Base-by-base conservation (phyloP, 2,113 vertebrate species). In the Lates calcarifer region DNA sequence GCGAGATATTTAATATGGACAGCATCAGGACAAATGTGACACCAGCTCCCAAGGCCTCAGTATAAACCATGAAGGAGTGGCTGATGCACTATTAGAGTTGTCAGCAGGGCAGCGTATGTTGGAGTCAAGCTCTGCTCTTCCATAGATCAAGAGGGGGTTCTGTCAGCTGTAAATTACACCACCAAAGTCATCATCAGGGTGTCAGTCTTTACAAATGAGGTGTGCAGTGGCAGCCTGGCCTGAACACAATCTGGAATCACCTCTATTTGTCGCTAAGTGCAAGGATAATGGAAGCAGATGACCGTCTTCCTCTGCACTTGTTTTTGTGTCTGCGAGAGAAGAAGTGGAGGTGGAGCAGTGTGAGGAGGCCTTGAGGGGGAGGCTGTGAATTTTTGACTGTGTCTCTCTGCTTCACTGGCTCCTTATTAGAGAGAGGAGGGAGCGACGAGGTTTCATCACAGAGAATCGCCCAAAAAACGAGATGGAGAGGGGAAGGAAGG, bases 131-230 rank as follows among this genome's bases (percentile, higher is more conserved):
- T 17, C 68, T 22, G 20, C 74, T 64, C 74, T 9, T 53, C 69
- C 49, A n/a, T 28, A 55, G 77, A 61, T 66, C 57, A 60, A 15
- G 80, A 79, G 17, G 28, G 24, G 64, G 20, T 55, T 51, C 69
- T 47, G 64, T 71, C 57, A 2, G 45, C 85, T 39, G 74, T 85
- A 79, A 87, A 91, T 87, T 58, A 89, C 84, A 61, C 41, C 65
- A 22, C 22, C 76, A 14, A 33, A 65, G 81, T 77, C 86, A 61
- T 86, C 87, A 60, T 84, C 67, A 24, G 43, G 24, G 24, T 49
- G 81, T 74, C 45, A 28, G 47, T 74, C 75, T 70, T 72, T 80
- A 83, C 79, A 88, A 79, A 90, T 80, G 62, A 91, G 69, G 62
- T 79, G 62, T 80, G 62, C 60, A 55, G 72, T 75, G 71, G 70